Evolutionary conservation across 2,797 vertebrate genomes (phyloP).

Genomic region (Lycodopsis pacificus): DNA sequence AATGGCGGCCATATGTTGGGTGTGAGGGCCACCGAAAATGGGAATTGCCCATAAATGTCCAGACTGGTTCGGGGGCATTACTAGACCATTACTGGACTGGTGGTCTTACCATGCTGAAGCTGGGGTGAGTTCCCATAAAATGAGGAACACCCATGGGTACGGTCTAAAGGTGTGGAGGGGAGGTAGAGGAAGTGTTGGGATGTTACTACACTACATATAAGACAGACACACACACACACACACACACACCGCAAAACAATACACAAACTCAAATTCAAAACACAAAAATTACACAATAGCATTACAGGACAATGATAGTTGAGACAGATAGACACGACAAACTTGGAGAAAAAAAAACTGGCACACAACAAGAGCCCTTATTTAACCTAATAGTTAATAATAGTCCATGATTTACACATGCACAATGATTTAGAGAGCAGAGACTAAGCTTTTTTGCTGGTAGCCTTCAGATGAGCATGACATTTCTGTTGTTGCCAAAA

Average conservation of each 20-base stretch:
- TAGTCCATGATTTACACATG: slow-evolving; percentile 44
- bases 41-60: slow-evolving; percentile 66
- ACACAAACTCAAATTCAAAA: slow-evolving; percentile 19
- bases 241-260: slow-evolving; percentile 57
- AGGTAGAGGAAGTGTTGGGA: slow-evolving; percentile 77
- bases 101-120: slow-evolving; percentile 94
- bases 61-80: slow-evolving; percentile 55
- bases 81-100: slow-evolving; percentile 58
- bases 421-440: slow-evolving; percentile 31
- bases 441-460: slow-evolving; percentile 35
- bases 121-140: slow-evolving; percentile 88
- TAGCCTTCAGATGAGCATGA: slow-evolving; percentile 16
- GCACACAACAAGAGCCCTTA: slow-evolving; percentile 37
- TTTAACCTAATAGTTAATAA: background rate
- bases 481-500: slow-evolving; percentile 21
- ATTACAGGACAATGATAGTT: slow-evolving; percentile 6
- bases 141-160: slow-evolving; percentile 80
- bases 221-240: slow-evolving; percentile 57
- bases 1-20: background rate
- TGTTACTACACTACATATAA: slow-evolving; percentile 77
- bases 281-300: background rate
- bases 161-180: slow-evolving; percentile 78
- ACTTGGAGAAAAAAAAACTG: background rate
- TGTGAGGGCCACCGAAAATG: slow-evolving; percentile 58
- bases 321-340: slow-evolving; percentile 27